These are phyloP conservation scores for Cebidichthys violaceus DNA, from an alignment of 2,113 vertebrate genomes.

Conservation along the genomic window DNA sequence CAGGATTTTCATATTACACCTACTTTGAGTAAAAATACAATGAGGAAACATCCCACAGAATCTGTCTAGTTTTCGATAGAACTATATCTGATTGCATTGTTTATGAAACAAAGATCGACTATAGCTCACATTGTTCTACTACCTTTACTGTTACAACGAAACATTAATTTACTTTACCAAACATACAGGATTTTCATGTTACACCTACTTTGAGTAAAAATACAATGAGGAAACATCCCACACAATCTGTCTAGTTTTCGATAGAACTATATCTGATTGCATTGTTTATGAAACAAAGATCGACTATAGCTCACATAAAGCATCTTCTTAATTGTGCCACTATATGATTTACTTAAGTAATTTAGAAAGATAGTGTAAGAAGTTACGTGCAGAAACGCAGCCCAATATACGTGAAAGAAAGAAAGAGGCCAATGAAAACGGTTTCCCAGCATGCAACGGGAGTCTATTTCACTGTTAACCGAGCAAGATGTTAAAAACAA, in stretches of 20 bases:
- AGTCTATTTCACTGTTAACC: rapidly evolving
- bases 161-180: no score
- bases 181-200: no score
- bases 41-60: neutral
- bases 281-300: neutral
- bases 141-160: no score
- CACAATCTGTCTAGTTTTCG: neutral
- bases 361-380: neutral
- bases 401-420: neutral
- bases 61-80: neutral
- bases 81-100: no score
- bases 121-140: neutral
- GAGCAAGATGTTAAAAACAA: neutral
- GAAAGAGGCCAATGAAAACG: neutral
- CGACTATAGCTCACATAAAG: neutral
- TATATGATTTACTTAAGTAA: neutral
- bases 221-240: neutral
- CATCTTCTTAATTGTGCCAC: neutral
- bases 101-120: neutral
- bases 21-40: neutral
- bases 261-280: neutral
- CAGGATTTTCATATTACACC: neutral
- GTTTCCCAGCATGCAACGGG: conserved; percentile 57
- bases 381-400: neutral
- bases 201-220: neutral